These are phyloP conservation scores for Penaeus monodon DNA, from an alignment of 2,888 invertebrate genomes.

Conservation along the genomic window DNA sequence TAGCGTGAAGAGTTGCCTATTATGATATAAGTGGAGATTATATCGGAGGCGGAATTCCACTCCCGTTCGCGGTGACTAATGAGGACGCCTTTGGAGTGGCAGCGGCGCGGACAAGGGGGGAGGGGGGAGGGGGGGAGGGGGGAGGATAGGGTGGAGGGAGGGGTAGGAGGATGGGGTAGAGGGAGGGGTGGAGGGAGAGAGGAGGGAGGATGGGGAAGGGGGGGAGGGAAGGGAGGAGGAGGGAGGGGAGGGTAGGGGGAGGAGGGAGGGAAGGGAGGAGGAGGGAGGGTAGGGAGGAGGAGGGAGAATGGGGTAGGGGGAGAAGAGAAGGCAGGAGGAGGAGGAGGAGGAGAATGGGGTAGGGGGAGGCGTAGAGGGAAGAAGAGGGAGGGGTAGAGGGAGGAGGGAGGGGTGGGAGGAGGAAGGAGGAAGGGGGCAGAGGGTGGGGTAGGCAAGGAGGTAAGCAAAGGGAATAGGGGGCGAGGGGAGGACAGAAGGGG, in stretches of 20 bases:
- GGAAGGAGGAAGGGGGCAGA: not conserved
- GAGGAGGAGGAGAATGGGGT: not conserved
- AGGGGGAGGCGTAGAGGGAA: not conserved
- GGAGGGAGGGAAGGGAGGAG: not conserved
- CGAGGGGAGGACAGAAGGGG: too few species aligned
- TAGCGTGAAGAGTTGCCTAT: too few species aligned
- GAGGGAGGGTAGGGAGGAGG: not conserved
- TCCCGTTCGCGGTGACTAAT: too few species aligned
- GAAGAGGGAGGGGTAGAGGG: not conserved
- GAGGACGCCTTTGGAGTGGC: too few species aligned
- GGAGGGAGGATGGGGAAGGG: not conserved
- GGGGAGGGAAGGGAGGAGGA: not conserved
- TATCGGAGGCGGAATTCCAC: too few species aligned
- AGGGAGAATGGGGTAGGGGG: not conserved
- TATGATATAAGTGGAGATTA: too few species aligned
- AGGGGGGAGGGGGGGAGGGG: not conserved
- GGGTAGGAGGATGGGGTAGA: not conserved
- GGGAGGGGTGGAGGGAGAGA: not conserved
- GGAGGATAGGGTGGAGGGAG: not conserved
- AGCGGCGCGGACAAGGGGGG: not conserved
- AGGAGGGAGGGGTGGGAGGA: not conserved
- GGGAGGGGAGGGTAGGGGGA: not conserved
- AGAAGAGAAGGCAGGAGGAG: not conserved
- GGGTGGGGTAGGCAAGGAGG: not conserved
- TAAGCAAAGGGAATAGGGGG: too few species aligned